Conservation (phyloP, 2,113 vertebrate species). For the Phylloscopus trochiloides region DNA sequence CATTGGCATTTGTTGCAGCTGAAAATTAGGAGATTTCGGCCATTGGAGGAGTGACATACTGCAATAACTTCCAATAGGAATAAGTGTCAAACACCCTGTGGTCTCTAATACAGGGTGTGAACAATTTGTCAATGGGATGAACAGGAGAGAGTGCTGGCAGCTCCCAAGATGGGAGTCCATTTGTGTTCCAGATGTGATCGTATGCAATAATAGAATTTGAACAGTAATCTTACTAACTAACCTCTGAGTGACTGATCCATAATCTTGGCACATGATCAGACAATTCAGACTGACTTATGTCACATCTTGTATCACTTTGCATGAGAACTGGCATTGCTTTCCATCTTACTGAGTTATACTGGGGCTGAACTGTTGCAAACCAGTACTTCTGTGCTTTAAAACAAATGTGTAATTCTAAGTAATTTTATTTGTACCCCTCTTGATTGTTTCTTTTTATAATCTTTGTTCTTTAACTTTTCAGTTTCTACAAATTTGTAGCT, state of each 20-base stretch:
- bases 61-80: background rate
- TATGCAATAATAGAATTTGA: background rate
- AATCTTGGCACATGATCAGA: background rate
- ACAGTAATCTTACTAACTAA: background rate
- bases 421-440: background rate
- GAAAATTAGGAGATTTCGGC: background rate
- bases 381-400: background rate
- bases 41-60: background rate
- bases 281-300: accelerated
- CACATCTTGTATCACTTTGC: background rate
- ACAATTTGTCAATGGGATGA: background rate
- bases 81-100: background rate
- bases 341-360: background rate
- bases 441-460: background rate
- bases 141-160: background rate
- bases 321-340: background rate
- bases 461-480: background rate
- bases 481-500: background rate
- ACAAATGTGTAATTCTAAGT: background rate
- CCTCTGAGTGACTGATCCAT: background rate
- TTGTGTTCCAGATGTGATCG: background rate
- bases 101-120: background rate
- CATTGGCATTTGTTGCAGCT: background rate
- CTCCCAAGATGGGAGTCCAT: background rate
- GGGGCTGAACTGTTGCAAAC: background rate